Conservation (phyloP, 2,113 vertebrate genomes). For the Pollimyrus isidori region DNA sequence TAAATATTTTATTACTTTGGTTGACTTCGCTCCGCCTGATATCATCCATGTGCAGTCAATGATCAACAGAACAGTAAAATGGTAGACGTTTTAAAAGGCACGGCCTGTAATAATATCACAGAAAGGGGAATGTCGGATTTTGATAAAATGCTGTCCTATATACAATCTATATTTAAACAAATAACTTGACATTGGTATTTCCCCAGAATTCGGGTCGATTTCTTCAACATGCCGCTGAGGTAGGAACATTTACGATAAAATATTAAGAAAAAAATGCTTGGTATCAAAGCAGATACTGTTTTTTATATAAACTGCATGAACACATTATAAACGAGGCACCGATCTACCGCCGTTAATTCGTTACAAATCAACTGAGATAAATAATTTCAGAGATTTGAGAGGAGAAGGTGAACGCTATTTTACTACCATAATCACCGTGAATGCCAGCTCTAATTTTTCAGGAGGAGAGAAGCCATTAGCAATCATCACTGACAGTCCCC, state of each 20-base stretch:
- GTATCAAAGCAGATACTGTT: not conserved
- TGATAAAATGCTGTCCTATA: not conserved
- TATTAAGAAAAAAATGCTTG: not conserved
- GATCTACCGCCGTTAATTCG: not conserved
- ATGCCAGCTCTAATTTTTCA: not conserved
- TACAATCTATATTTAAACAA: conserved; percentile 20
- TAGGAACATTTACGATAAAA: conserved; percentile 20
- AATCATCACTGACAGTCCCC: not conserved
- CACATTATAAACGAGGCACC: not conserved
- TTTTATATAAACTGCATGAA: not conserved
- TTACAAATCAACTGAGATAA: not conserved
- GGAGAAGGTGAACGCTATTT: not conserved
- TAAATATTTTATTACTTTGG: not conserved
- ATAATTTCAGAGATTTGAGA: not conserved
- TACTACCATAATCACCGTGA: not conserved
- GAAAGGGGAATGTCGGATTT: not conserved
- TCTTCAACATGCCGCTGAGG: conserved; percentile 49
- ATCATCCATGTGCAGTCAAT: not conserved
- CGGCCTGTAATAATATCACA: not conserved
- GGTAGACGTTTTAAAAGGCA: conserved; percentile 2
- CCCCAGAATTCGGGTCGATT: conserved; percentile 57
- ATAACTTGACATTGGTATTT: conserved; percentile 23
- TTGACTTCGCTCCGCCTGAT: not conserved
- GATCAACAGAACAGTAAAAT: conserved; percentile 7
- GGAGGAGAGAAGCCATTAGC: not conserved